Percentiles rank a stretch among this genome's conserved stretches.
These are phyloP conservation scores for Allygus modestus DNA, from an alignment of 2,888 invertebrate species.

Conservation along the genomic window DNA sequence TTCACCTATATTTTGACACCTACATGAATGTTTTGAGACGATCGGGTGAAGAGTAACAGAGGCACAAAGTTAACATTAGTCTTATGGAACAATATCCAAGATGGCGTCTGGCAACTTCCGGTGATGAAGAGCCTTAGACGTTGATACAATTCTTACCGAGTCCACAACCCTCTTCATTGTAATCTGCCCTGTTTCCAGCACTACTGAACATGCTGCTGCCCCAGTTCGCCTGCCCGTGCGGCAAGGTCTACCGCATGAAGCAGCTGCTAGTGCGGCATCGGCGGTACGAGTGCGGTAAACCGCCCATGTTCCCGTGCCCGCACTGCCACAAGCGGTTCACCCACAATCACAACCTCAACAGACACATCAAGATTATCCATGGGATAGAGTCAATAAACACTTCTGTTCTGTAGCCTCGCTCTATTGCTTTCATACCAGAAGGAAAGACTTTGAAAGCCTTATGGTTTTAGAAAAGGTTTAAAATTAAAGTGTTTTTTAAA, in stretches of 20 bases:
- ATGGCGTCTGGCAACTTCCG: too few species aligned
- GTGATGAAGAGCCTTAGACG: too few species aligned
- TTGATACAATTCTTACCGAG: too few species aligned
- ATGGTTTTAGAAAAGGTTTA: too few species aligned
- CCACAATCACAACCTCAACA: slow-evolving; percentile 74
- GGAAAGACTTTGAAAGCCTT: too few species aligned
- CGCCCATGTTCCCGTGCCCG: slow-evolving; percentile 66
- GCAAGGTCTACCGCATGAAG: slow-evolving; percentile 66
- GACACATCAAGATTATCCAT: slow-evolving; percentile 71
- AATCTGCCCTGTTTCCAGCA: not conserved
- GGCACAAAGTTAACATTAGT: too few species aligned
- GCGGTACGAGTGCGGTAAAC: slow-evolving; percentile 72
- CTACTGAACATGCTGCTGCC: not conserved
- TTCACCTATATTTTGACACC: too few species aligned
- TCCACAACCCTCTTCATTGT: not conserved
- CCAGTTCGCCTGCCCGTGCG: slow-evolving; percentile 70
- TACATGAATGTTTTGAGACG: too few species aligned
- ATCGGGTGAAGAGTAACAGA: too few species aligned
- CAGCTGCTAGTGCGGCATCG: slow-evolving; percentile 67
- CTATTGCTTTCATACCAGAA: not conserved
- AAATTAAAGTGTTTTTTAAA: too few species aligned
- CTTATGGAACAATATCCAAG: too few species aligned
- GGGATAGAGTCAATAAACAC: slow-evolving; percentile 58
- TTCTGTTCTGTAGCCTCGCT: not conserved
- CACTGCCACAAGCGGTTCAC: slow-evolving; percentile 70